phyloP scores from a whole-genome alignment of 2,888 invertebrate genomes.

The Ochropleura leucogaster region DNA sequence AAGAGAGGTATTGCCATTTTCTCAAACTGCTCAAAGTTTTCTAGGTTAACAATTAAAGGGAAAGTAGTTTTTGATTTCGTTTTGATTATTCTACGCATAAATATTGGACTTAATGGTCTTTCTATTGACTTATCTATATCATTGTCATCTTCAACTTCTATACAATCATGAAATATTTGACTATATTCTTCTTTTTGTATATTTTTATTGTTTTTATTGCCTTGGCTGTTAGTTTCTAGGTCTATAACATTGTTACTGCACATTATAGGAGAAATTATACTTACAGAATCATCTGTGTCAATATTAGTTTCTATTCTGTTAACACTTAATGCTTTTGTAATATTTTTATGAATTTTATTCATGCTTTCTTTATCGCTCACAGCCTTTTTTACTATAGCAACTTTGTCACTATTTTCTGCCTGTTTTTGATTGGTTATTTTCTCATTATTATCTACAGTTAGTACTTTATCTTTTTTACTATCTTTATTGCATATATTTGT shows the following conservation, averaged over 20 bases:
- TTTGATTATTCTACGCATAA: slow-evolving; percentile 66
- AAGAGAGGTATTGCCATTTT: slow-evolving; percentile 76
- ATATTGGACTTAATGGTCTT: slow-evolving; percentile 75
- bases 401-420: not conserved
- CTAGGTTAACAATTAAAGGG: slow-evolving; percentile 76
- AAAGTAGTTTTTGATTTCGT: slow-evolving; percentile 61
- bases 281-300: slow-evolving; percentile 23
- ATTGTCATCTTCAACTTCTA: slow-evolving; percentile 23
- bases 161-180: slow-evolving; percentile 39
- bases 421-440: not conserved
- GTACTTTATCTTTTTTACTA: not conserved
- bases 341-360: slow-evolving; percentile 22
- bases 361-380: not conserved
- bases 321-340: not conserved
- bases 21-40: slow-evolving; percentile 84
- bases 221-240: not conserved
- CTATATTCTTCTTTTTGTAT: slow-evolving; percentile 20
- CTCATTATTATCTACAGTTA: not conserved
- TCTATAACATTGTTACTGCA: slow-evolving; percentile 41
- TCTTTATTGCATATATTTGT: not conserved
- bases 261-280: slow-evolving; percentile 48
- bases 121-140: slow-evolving; percentile 53
- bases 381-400: not conserved
- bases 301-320: slow-evolving; percentile 13
- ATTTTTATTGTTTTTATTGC: not conserved